Conservation (phyloP, 1,140 invertebrate species). For the Calliphora vicina region DNA sequence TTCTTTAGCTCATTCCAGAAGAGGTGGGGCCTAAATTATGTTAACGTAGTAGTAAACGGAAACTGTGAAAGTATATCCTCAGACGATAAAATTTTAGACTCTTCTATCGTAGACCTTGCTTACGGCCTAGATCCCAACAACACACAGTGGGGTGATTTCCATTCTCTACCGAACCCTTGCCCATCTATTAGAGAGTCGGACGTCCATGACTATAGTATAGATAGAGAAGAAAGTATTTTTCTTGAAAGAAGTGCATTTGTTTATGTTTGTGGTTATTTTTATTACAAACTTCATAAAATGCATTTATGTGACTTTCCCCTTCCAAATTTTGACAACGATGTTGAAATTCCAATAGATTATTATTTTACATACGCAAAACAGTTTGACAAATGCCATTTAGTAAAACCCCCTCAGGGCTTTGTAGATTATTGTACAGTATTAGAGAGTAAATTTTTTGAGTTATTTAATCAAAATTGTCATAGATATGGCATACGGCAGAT, state of each 20-base stretch:
- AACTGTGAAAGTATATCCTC: background rate
- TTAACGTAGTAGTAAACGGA: background rate
- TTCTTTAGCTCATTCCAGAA: background rate
- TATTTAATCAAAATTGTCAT: no score
- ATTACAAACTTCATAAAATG: background rate
- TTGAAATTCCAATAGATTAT: background rate
- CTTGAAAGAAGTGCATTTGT: background rate
- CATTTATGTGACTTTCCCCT: background rate
- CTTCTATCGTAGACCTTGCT: background rate
- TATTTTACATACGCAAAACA: background rate
- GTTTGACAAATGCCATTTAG: background rate
- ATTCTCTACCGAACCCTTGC: background rate
- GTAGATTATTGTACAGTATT: no score
- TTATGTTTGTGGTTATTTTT: background rate
- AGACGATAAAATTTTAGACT: background rate
- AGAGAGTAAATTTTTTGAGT: no score
- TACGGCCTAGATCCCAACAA: no score
- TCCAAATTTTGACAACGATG: background rate
- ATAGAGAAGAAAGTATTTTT: background rate
- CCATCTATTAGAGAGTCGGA: background rate
- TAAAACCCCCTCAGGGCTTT: no score
- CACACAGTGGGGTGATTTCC: no score
- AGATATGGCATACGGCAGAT: no score
- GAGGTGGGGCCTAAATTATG: background rate
- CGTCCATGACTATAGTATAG: background rate